Evolutionary conservation across 2,113 vertebrate species (phyloP), one percentile per base, ranked within the genome.

Genomic region (Mus pahari): DNA sequence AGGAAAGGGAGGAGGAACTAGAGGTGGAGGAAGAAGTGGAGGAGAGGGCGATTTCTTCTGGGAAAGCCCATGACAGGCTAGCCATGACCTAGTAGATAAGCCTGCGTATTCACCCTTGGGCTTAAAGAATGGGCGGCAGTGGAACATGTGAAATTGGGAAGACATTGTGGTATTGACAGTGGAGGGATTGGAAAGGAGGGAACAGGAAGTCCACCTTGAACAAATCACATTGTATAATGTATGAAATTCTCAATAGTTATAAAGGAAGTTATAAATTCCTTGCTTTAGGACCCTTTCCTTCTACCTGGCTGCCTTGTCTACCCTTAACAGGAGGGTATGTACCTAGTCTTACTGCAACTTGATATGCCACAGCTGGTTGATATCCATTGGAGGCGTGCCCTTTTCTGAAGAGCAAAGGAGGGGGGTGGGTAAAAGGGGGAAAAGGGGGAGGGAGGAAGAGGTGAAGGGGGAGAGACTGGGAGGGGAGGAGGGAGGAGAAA

Each of bases 1-100:
- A 4, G n/a, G 16, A 70, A 36, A 1, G 4, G 17, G 5, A 19
- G 7, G 17, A 19, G 7, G 36, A 19, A 16, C 16, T n/a, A 14
- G 17, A 26, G 36, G 14, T 3, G 17, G 70, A 33, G 12, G 36
- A n/a, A 1, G 36, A 7, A 3, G 2, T 24, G 42, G 11, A 75
- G 73, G 14, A 78, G 28, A 78, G 45, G 28, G 28, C 33, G 45
- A 4, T 77, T 77, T 7, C 42, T 48, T 48, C 7, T 75, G 73
- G 39, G 39, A 42, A 74, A 39, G 2, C 70, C n/a, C 5, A 3
- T 39, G 70, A 39, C n/a, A 75, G 13, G 24, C 28, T 50, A 50
- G 28, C 26, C 28, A 78, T 78, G 28, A 50, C 45, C 14, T 50
- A 16, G 14, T 10, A 75, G 28, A 77, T 53, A 31, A 42, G 14